These are phyloP conservation scores for Tillus elongatus DNA, from an alignment of 2,888 invertebrate species.

Conservation along the genomic window DNA sequence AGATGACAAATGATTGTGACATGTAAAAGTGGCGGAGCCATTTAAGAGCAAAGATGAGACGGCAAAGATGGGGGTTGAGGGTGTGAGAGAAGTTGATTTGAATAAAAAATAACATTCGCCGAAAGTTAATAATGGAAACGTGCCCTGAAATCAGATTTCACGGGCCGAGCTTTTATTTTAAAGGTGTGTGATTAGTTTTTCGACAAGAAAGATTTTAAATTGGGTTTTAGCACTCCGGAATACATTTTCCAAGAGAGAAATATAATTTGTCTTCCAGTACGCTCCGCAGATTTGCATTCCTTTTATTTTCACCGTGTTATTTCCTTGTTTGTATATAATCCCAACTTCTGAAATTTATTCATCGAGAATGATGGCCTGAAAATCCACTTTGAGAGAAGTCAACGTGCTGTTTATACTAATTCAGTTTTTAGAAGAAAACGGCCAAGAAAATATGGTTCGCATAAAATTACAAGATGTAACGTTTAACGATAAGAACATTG, in stretches of 20 bases:
- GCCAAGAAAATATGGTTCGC: background rate
- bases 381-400: background rate
- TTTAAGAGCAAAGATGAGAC: constrained; percentile 20
- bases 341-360: constrained; percentile 18
- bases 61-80: constrained; percentile 16
- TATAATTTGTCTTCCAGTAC: constrained; percentile 32
- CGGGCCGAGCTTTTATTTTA: constrained; percentile 36
- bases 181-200: constrained; percentile 42
- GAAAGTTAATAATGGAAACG: constrained; percentile 45
- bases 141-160: constrained; percentile 43
- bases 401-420: background rate
- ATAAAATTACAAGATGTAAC: too few relatives aligned
- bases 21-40: constrained; percentile 15
- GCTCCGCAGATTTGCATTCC: constrained; percentile 25
- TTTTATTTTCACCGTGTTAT: constrained; percentile 16
- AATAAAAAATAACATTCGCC: constrained; percentile 44
- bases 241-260: constrained; percentile 36
- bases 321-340: constrained; percentile 13
- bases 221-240: constrained; percentile 38
- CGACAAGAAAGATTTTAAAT: constrained; percentile 40
- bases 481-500: too few relatives aligned
- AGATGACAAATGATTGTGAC: constrained; percentile 39
- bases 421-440: background rate
- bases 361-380: constrained; percentile 15
- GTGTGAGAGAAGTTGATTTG: constrained; percentile 36